Base-by-base conservation (phyloP, 2,888 invertebrate species). In the Acleris literana region DNA sequence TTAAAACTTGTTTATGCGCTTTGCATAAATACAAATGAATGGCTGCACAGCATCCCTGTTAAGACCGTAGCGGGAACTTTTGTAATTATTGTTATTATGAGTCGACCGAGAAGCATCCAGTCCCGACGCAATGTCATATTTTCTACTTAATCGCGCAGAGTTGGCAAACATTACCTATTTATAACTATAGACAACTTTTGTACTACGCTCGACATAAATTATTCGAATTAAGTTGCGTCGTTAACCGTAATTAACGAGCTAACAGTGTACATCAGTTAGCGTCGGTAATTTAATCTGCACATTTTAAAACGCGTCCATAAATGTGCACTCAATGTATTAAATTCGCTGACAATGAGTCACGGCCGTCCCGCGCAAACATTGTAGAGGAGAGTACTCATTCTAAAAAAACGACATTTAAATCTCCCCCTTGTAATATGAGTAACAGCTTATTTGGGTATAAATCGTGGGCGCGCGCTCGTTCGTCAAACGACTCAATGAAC, bases 31-130 rank as follows among this genome's bases (percentile, higher is more conserved):
- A 85, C 80, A 82, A 86, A 87, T 84, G 82, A 88, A 88, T 84
- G 83, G 84, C 82, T 76, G 77, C 79, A 80, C 81, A 84, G 83
- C 81, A 84, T 79, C 79, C 81, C 77, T 78, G 82, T 84, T 84
- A 83, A 86, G 84, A 76, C 80, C 82, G 81, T 81, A 83, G 84
- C 84, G 74, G 79, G 85, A 90, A 91, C 82, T 92, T 92, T 88
- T 79, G 89, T 86, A 90, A 90, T 91, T 90, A 91, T 87, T 87
- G 84, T 88, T 88, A 90, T 90, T 89, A 90, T 82, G 86, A 85
- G 81, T 77, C 81, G 84, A 86, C 85, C 81, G 84, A 85, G 84
- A 82, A 84, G 82, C 86, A 84, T 84, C 83, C 81, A 82, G 80
- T 73, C 84, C 78, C 84, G 81, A 81, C 81, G 76, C 73, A 72